Base-by-base conservation (phyloP, 2,888 invertebrate genomes). In the Linyphia triangularis region DNA sequence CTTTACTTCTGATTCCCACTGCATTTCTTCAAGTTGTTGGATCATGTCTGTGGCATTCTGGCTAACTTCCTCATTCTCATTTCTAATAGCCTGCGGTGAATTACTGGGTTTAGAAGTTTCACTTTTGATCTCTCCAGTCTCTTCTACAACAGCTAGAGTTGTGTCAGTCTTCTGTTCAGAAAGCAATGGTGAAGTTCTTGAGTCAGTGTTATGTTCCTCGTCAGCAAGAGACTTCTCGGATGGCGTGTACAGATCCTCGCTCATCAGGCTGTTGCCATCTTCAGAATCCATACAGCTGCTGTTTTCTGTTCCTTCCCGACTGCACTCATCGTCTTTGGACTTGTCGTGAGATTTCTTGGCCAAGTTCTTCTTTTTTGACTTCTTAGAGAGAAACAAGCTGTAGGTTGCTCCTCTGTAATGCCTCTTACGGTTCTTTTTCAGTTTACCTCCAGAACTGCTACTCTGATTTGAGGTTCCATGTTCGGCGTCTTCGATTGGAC, bases 211-310 rank as follows among this genome's bases (percentile, higher is more conserved):
- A 0, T 37, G 63, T 51, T 90, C 90, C 30, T 90, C 90, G 65
- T 88, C 90, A 4, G 77, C 72, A 24, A 90, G 78, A n/a, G 90
- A 90, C 77, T 81, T 85, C 65, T 90, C 90, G 7, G 90, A 90
- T 3, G 90, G 73, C 16, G 88, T 88, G 28, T 79, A 79, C 40
- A 72, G 72, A 33, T 79, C 85, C 28, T 90, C 90, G 77, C 90
- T 90, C 59, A 79, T 75, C 22, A 82, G 24, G 61, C 89, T 89
- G 19, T 82, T 85, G 2, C 61, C 88, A 51, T 88, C 90, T 30
- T 85, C 90, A 33, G 90, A 90, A 82, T 90, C 90, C 19, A 86
- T 37, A 63, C 33, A 59, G n/a, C 90, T 90, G 19, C 85, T 83
- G n/a, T 83, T 90, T 40, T 90, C 90, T 59, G 88, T 88, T 10